phyloP scores from a whole-genome alignment of 2,797 vertebrate species.

The Salmo trutta region DNA sequence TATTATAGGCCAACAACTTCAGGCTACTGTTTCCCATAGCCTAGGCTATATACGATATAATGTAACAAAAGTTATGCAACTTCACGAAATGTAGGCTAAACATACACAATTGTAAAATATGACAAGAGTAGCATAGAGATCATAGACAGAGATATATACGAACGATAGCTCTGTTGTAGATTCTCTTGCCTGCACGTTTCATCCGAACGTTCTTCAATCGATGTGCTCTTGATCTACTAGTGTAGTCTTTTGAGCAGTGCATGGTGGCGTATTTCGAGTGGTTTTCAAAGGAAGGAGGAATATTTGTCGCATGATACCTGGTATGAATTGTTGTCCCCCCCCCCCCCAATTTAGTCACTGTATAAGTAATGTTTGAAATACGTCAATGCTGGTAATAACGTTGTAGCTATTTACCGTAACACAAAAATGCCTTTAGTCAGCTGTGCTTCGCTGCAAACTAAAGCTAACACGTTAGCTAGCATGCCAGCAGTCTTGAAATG shows the following conservation, averaged over 20 bases:
- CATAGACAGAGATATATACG: neutral
- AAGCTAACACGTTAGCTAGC: conserved; percentile 47
- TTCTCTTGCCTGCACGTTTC: conserved; percentile 28
- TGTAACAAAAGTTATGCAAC: too few species aligned
- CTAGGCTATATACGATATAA: neutral
- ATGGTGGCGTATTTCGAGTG: conserved; percentile 38
- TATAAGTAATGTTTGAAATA: neutral
- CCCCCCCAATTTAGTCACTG: neutral
- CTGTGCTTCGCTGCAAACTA: neutral
- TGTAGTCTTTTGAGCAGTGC: conserved; percentile 52
- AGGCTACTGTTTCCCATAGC: neutral
- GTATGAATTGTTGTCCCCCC: neutral
- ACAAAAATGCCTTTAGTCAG: neutral
- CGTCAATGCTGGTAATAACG: neutral
- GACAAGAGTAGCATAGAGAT: too few species aligned
- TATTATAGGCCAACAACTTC: neutral
- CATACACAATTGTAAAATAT: neutral
- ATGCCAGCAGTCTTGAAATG: neutral
- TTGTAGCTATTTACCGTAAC: too few species aligned
- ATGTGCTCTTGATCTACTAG: conserved; percentile 33
- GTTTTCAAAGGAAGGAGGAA: neutral
- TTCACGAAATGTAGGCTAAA: neutral
- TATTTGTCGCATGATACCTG: neutral
- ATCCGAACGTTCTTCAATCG: conserved; percentile 39
- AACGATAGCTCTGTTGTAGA: conserved; percentile 61